phyloP scores from a whole-genome alignment of 2,797 vertebrate genomes.

The Pipistrellus kuhlii region DNA sequence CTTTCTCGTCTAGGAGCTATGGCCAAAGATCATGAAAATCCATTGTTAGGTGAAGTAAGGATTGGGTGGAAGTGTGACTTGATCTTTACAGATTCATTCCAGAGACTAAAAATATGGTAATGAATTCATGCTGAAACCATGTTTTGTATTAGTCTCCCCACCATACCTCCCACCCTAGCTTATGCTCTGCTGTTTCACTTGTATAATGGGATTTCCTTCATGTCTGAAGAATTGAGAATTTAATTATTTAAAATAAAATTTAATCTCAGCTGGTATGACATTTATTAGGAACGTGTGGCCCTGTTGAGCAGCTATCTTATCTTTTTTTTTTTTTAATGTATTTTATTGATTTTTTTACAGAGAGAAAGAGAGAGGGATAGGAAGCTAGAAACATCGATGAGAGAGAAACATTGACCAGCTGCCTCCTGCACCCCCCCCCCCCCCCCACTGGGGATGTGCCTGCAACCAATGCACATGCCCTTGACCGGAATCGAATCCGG shows the following conservation, averaged over 20 bases:
- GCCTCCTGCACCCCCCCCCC: too few species aligned
- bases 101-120: not conserved
- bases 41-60: not conserved
- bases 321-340: not conserved
- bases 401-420: too few species aligned
- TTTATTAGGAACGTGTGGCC: constrained; percentile 21
- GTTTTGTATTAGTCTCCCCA: not conserved
- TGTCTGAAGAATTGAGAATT: constrained; percentile 51
- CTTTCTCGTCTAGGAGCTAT: not conserved
- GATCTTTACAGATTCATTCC: not conserved
- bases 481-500: too few species aligned
- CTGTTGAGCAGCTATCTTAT: constrained; percentile 18
- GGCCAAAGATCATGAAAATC: not conserved
- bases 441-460: too few species aligned
- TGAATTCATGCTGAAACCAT: not conserved
- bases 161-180: not conserved
- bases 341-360: too few species aligned
- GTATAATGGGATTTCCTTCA: constrained; percentile 23
- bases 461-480: too few species aligned
- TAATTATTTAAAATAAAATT: constrained; percentile 62
- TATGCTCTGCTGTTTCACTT: not conserved
- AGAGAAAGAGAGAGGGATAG: too few species aligned
- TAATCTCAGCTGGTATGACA: not conserved
- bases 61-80: not conserved
- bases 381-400: too few species aligned